A percentile compares a stretch with the other conserved stretches of the same genome.
These are phyloP conservation scores for Trematocara macrostoma DNA, from an alignment of 2,113 vertebrate genomes.

Conservation along the genomic window DNA sequence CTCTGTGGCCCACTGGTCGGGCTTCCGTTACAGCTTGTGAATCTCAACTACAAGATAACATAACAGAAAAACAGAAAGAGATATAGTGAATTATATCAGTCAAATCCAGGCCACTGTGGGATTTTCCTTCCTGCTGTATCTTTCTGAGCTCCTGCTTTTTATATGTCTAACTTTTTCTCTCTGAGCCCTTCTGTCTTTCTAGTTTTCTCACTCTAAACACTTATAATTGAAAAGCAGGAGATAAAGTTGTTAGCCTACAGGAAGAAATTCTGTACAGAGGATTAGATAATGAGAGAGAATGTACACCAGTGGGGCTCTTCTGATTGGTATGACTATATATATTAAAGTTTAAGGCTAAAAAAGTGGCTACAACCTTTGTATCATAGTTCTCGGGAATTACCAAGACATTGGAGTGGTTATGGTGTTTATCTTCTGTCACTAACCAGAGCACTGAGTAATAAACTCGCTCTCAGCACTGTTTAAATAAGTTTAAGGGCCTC, in stretches of 20 bases:
- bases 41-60: neutral
- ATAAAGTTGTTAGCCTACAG: conserved; percentile 14
- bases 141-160: neutral
- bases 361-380: neutral
- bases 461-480: conserved; percentile 38
- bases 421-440: conserved; percentile 42
- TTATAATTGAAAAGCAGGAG: neutral
- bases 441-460: conserved; percentile 28
- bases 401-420: conserved; percentile 7
- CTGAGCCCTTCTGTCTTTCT: neutral
- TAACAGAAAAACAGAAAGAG: neutral
- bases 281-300: neutral
- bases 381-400: neutral
- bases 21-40: neutral
- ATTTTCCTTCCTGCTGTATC: neutral
- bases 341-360: neutral
- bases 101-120: neutral
- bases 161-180: neutral
- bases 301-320: neutral
- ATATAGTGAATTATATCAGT: conserved; percentile 23
- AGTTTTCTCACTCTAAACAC: neutral
- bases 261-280: neutral
- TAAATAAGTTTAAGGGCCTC: conserved; percentile 50
- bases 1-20: neutral
- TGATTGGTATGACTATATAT: neutral